Base-by-base conservation (phyloP, 1,140 invertebrate species). In the Drosophila malerkotliana region DNA sequence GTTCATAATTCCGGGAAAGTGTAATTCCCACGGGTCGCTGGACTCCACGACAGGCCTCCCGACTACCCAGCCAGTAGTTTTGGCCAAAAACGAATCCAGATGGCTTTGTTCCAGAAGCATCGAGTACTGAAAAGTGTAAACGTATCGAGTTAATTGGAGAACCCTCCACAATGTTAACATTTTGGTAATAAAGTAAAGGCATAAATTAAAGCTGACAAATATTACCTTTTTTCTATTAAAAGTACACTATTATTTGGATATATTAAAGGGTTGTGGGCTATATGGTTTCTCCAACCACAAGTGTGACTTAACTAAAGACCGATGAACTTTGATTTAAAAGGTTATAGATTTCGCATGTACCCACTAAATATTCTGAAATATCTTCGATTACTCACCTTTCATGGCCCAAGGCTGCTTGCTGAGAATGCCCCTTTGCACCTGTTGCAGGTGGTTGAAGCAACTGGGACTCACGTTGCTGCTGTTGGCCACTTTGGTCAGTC, bases 1-100 rank as follows among this genome's bases (percentile, higher is more conserved):
- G 79, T 5, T 87, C 62, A n/a, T 72, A 90, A 12, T 91, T 85
- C 49, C 77, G 71, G 3, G 89, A 90, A 0, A 92, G 37, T 0
- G 91, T 92, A 0, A 92, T 71, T 8, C 67, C 74, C 15, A 90
- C 59, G 0, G 91, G 91, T 7, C 53, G 21, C 18, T 80, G 73
- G 2, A 91, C 68, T 0, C 76, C 72, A 3, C 44, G 59, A 44
- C 91, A 92, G 0, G 71, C 80, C 30, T 87, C 79, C 1, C 79
- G 68, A 39, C 91, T 92, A 3, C 91, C 91, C 18, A 92, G 68
- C 91, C 91, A 92, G 37, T 83, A 92, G 77, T 92, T 92, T 9
- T 92, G 85, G n/a, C 91, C 91, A 34, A 82, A 91, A 0, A 91
- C 37, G 9, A 92, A 92, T 1, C 91, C 91, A 2, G 91, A 68